Percentiles rank a stretch among this genome's conserved stretches.
Evolutionary conservation across 2,113 vertebrate genomes (phyloP).

Genomic region (Empidonax alnorum): DNA sequence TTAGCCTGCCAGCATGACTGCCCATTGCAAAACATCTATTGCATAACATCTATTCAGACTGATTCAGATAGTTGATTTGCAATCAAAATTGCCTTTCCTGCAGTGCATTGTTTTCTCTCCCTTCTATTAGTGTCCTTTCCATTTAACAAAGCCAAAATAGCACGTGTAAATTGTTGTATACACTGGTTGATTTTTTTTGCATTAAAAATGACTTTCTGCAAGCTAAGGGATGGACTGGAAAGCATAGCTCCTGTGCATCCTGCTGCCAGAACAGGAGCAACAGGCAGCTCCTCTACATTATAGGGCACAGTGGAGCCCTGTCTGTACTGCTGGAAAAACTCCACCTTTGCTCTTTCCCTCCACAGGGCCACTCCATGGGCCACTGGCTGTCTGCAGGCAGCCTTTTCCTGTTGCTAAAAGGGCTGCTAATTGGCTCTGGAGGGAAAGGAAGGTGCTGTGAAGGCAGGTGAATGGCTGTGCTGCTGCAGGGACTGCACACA

Average conservation of each 20-base stretch:
- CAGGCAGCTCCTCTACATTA: neutral
- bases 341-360: neutral
- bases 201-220: neutral
- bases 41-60: neutral
- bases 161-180: neutral
- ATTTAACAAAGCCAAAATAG: constrained; percentile 1
- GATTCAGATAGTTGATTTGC: neutral
- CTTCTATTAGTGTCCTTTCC: constrained; percentile 1
- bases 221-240: neutral
- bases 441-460: neutral
- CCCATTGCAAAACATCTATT: neutral
- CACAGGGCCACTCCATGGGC: neutral
- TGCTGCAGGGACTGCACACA: fast-evolving
- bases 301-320: fast-evolving
- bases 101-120: neutral
- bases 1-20: neutral
- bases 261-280: neutral
- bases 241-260: neutral
- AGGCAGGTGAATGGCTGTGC: fast-evolving
- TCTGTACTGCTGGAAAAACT: neutral
- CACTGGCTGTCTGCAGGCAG: neutral
- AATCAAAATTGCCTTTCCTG: neutral
- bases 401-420: neutral
- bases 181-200: neutral
- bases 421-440: neutral